A percentile compares a stretch with the other conserved stretches of the same genome.
phyloP scores from a whole-genome alignment of 2,888 invertebrate genomes.

The Dilophus febrilis region DNA sequence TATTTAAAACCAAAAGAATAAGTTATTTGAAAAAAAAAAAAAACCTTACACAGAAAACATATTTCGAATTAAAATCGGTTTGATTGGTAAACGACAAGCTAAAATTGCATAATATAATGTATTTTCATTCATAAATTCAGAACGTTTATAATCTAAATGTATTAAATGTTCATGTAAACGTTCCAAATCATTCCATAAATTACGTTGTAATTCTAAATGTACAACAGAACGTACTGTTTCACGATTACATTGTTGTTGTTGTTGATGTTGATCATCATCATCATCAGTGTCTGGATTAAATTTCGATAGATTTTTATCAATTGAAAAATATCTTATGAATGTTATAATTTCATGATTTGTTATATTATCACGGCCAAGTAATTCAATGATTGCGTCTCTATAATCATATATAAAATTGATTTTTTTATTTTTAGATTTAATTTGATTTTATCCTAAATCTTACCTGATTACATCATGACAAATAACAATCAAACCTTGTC shows the following conservation, averaged over 20 bases:
- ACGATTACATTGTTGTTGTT: slow-evolving; percentile 26
- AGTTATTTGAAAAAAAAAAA: neutral
- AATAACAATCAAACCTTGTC: slow-evolving; percentile 31
- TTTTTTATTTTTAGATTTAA: neutral
- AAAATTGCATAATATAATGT: slow-evolving; percentile 47
- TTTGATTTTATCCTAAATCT: no score
- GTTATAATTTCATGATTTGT: slow-evolving; percentile 70
- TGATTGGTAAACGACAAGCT: slow-evolving; percentile 52
- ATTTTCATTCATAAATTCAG: slow-evolving; percentile 39
- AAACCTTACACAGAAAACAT: slow-evolving; percentile 46
- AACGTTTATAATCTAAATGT: slow-evolving; percentile 36
- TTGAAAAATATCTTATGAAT: slow-evolving; percentile 52
- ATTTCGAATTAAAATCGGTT: slow-evolving; percentile 46
- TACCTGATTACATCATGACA: slow-evolving; percentile 21
- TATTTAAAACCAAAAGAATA: neutral
- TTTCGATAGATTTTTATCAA: no score
- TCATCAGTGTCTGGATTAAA: no score
- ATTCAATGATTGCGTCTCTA: slow-evolving; percentile 45
- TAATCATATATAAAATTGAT: slow-evolving; percentile 16
- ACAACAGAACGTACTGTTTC: slow-evolving; percentile 44
- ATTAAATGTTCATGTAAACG: slow-evolving; percentile 40
- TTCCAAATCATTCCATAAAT: slow-evolving; percentile 52
- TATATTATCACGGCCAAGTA: slow-evolving; percentile 48
- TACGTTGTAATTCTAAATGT: slow-evolving; percentile 52
- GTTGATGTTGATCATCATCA: slow-evolving; percentile 21